Evolutionary conservation across 2,888 invertebrate genomes (phyloP).

Genomic region (Megastigmus dorsalis): DNA sequence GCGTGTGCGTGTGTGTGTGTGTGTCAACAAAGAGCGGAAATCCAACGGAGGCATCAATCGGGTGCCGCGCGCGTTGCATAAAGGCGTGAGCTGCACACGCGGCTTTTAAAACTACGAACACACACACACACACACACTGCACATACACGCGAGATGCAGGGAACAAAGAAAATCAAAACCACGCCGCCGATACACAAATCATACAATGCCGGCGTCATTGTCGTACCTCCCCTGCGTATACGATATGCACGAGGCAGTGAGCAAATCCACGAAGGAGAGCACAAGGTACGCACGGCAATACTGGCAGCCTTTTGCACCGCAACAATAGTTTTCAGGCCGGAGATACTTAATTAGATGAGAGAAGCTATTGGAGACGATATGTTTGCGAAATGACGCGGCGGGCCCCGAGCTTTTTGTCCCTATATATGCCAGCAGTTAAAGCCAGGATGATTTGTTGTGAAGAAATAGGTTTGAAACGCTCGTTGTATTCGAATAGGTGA

Average conservation of each 20-base stretch:
- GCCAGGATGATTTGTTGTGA: too few relatives aligned
- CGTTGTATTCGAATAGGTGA: too few relatives aligned
- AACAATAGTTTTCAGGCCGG: neutral
- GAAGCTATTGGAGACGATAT: neutral
- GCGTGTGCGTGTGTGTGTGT: too few relatives aligned
- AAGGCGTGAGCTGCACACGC: neutral
- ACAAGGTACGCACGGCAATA: too few relatives aligned
- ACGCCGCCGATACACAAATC: neutral
- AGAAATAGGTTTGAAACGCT: too few relatives aligned
- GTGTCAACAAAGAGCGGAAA: constrained; percentile 45
- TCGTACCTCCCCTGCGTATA: too few relatives aligned
- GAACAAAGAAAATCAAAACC: constrained; percentile 25
- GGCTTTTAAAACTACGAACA: too few relatives aligned
- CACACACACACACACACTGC: too few relatives aligned
- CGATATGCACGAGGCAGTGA: neutral
- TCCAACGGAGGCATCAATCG: constrained; percentile 5
- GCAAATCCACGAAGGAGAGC: neutral
- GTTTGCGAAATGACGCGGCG: neutral
- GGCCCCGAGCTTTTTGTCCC: neutral
- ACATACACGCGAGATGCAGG: neutral
- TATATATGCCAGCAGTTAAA: neutral
- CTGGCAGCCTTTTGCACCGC: neutral
- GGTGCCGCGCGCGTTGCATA: too few relatives aligned
- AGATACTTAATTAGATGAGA: neutral
- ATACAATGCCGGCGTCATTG: neutral